Conservation (phyloP, 2,797 vertebrate species). For the Eulemur albifrons region DNA sequence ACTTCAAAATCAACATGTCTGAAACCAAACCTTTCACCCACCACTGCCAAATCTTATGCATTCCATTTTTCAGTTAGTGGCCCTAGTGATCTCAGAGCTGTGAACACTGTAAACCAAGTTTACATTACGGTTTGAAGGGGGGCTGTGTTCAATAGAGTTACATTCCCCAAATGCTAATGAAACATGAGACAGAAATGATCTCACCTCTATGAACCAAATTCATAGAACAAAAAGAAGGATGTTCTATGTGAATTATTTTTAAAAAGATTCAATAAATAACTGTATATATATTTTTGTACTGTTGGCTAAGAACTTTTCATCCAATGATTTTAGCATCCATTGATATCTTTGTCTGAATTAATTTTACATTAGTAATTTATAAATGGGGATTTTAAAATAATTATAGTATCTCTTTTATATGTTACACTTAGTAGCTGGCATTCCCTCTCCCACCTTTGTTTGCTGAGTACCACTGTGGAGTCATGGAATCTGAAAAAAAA, state of each 20-base stretch:
- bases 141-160: not conserved
- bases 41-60: not conserved
- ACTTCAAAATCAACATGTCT: conserved; percentile 7
- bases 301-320: not conserved
- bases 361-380: conserved; percentile 25
- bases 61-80: conserved; percentile 3
- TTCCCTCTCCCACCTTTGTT: not conserved
- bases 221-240: not conserved
- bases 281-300: not conserved
- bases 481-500: not conserved
- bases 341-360: not conserved
- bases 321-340: not conserved
- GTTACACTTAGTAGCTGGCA: conserved; percentile 11
- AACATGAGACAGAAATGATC: not conserved
- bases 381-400: not conserved
- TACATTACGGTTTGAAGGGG: not conserved
- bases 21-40: conserved; percentile 13
- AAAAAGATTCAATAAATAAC: not conserved
- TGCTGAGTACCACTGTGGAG: not conserved
- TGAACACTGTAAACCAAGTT: conserved; percentile 3
- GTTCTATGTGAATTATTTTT: not conserved
- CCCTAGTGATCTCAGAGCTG: not conserved
- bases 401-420: not conserved
- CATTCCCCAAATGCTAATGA: not conserved
- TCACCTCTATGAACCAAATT: conserved; percentile 11